phyloP scores from a whole-genome alignment of 23 tunicate genomes.

The Clavelina lepadiformis region DNA sequence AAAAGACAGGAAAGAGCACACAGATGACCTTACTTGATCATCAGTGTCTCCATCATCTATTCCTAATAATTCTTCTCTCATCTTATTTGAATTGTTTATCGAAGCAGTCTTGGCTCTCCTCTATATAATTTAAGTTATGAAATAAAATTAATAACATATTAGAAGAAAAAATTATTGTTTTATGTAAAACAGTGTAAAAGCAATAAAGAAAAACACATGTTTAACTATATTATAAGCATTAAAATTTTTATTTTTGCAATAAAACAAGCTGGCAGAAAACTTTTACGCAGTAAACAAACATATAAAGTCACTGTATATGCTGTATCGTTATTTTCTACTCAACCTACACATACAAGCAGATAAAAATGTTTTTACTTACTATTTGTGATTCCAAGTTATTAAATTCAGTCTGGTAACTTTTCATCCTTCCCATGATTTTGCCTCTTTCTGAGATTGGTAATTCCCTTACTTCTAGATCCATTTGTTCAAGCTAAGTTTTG shows the following conservation, averaged over 20 bases:
- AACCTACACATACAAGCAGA: too few species aligned
- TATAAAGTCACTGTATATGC: too few species aligned
- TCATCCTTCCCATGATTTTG: slow-evolving; percentile 63
- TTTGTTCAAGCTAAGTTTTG: slow-evolving; percentile 98
- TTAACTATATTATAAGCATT: too few species aligned
- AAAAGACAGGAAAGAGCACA: not conserved
- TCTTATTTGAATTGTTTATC: slow-evolving; percentile 44
- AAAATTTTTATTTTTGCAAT: not conserved
- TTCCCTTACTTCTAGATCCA: slow-evolving; percentile 88
- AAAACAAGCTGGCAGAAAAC: not conserved
- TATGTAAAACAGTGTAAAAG: too few species aligned
- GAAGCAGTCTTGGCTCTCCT: slow-evolving; percentile 53
- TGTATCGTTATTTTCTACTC: too few species aligned
- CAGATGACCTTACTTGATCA: slow-evolving; percentile 32
- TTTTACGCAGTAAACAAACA: not conserved
- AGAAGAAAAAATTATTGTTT: too few species aligned
- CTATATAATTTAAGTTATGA: too few species aligned
- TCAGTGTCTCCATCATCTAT: slow-evolving; percentile 38
- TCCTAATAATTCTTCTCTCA: slow-evolving; percentile 68
- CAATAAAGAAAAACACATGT: too few species aligned
- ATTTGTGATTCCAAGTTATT: slow-evolving; percentile 76
- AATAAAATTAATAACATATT: too few species aligned
- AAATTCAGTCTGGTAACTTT: slow-evolving; percentile 78
- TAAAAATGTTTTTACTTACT: slow-evolving; percentile 66
- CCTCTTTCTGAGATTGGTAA: slow-evolving; percentile 80